Base-by-base conservation (phyloP, 2,888 invertebrate species). In the Unio pictorum region DNA sequence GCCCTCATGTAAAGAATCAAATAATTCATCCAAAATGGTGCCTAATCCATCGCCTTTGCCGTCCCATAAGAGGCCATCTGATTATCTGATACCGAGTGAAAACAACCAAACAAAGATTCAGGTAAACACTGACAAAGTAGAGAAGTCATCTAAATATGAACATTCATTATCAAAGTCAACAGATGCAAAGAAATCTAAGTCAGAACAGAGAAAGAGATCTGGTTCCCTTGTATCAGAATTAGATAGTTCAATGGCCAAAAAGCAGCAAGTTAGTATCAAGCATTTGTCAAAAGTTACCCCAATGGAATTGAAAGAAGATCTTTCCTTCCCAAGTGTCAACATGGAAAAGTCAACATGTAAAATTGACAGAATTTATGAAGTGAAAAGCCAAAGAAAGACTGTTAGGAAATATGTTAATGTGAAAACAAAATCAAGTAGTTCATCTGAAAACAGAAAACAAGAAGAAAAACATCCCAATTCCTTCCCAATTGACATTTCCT, bases 221-320 rank as follows among this genome's bases (percentile, higher is more conserved):
- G 30, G n/a, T 17, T 54, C 28, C 7, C 34, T n/a, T 17, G 4
- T 45, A 18, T 45, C 57, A 55, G 34, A 63, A 71, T 28, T 65
- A 62, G 26, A 59, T 11, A 4, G 23, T 26, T 23, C 23, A 26
- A 2, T 23, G 26, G 26, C 4, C 59, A 59, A 59, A 59, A 23
- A 59, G 15, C 23, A 11, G 23, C 8, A 20, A 23, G 59, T 15
- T 20, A 23, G 11, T 45, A 64, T 61, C 11, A 67, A 70, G 61
- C 62, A 57, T 28, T 67, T 73, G 4, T 69, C 73, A 17, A 73
- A 70, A 26, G 64, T 77, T 20, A 70, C 77, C 28, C 68, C 75
- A 28, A 64, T 62, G n/a, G 75, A 77, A 61, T 55, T 75, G 55
- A 71, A 65, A 4, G 69, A 77, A n/a, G 23, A 23, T 23, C 23